Base-by-base conservation (phyloP, 1,140 invertebrate genomes). In the Thalassaphorura encarpata region DNA sequence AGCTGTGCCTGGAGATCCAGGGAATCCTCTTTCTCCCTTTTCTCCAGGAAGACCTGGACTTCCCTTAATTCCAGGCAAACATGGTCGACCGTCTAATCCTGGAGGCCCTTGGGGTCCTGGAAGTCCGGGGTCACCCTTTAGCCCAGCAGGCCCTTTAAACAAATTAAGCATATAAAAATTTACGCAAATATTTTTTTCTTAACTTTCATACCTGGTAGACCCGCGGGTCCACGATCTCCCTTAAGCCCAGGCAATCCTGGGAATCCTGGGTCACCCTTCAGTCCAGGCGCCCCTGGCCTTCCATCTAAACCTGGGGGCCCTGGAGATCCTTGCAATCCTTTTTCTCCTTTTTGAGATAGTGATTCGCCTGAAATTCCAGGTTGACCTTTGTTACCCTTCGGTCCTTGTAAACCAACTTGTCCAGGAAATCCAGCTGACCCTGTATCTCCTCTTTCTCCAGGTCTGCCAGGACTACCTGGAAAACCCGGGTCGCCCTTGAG, bases 381-480 rank as follows among this genome's bases (percentile, higher is more conserved):
- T 49, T 26, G 19, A 31, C 53, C 52, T 50, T 40, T 53, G 13
- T 54, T n/a, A 19, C 55, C 55, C 15, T 51, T 39, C 4, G 18
- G 50, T 3, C 55, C 78, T 60, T 62, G 55, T 43, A 74, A 66
- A 18, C 79, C 78, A 26, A 76, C 73, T 27, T 54, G 65, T 28
- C 85, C 85, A 19, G 78, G 73, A 42, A 76, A 74, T 46, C 85
- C 85, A 56, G 75, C 67, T 56, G 82, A 77, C 56, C 85, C 85
- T 66, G 83, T 84, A 50, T 82, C 80, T 40, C 81, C 81, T 42
- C 64, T 24, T 1, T 63, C 31, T 41, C 80, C 81, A 40, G 53
- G 43, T 13, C 47, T 15, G 6, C 58, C 56, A 26, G 56, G 66
- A 58, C 56, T 45, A 27, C 67, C 67, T 33, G 52, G 46, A n/a